Percentiles rank a stretch among this genome's conserved stretches.
Evolutionary conservation across 2,113 vertebrate species (phyloP).

Genomic region (Mungos mungo): DNA sequence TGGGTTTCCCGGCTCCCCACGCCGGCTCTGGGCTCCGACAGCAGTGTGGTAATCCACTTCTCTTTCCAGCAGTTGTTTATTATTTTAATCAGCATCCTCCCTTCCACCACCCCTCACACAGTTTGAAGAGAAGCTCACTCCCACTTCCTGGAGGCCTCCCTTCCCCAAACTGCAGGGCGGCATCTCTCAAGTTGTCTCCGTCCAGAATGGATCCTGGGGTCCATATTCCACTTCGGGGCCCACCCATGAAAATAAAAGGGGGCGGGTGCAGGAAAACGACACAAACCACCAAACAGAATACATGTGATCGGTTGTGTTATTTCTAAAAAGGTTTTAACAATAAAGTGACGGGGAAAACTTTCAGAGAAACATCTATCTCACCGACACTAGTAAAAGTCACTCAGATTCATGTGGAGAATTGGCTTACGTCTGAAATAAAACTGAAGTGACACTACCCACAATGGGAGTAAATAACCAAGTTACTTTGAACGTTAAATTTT

Average conservation of each 20-base stretch:
- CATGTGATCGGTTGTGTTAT: not conserved
- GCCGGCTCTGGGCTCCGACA: conserved; percentile 67
- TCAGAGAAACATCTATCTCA: conserved; percentile 20
- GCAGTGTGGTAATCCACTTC: conserved; percentile 75
- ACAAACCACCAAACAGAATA: not conserved
- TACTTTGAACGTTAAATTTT: not conserved
- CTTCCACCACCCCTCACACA: conserved; percentile 87
- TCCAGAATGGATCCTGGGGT: not conserved
- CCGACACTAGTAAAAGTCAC: not conserved
- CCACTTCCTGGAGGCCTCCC: conserved; percentile 93
- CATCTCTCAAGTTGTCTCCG: conserved; percentile 38
- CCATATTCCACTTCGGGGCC: not conserved
- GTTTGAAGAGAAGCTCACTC: conserved; percentile 88
- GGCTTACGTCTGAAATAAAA: conserved; percentile 21
- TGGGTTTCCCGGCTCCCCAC: conserved; percentile 43
- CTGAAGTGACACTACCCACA: not conserved
- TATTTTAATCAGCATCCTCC: conserved; percentile 96
- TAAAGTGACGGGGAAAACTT: not conserved
- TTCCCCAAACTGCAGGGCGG: conserved; percentile 72
- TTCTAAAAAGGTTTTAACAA: not conserved
- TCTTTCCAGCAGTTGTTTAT: conserved; percentile 92
- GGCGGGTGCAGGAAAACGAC: not conserved
- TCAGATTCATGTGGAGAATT: not conserved
- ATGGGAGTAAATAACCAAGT: conserved; percentile 2
- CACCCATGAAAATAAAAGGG: conserved; percentile 54